Conservation (phyloP, 2,113 vertebrate species). For the Crotalus viridis region DNA sequence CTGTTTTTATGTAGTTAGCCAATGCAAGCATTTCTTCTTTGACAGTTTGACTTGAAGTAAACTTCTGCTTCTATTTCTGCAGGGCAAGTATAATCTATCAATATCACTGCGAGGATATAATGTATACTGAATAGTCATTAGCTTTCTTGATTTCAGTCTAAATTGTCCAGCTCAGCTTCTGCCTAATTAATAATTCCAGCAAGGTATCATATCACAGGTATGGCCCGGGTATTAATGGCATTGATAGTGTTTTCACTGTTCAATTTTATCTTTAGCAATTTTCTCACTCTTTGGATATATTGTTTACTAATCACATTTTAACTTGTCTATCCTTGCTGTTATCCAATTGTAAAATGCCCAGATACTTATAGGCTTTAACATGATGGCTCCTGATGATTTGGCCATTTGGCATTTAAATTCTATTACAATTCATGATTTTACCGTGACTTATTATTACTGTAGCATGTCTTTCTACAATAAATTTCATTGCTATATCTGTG, state of each 20-base stretch:
- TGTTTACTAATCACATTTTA: not conserved
- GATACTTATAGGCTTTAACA: not conserved
- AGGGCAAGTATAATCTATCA: not conserved
- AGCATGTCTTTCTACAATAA: not conserved
- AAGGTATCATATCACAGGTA: not conserved
- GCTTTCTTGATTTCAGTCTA: not conserved
- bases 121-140: not conserved
- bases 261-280: not conserved
- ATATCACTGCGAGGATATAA: not conserved
- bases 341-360: not conserved
- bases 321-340: not conserved
- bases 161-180: not conserved
- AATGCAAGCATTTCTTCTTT: not conserved
- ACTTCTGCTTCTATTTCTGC: not conserved
- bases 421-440: not conserved
- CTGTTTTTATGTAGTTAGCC: not conserved
- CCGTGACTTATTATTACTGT: not conserved
- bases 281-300: not conserved
- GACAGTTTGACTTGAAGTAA: not conserved
- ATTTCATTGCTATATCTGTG: not conserved
- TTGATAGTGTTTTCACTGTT: not conserved
- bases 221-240: not conserved
- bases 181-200: not conserved
- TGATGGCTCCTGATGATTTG: not conserved
- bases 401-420: not conserved